Conservation (phyloP, 2,888 invertebrate genomes). For the Drosophila planitibia region DNA sequence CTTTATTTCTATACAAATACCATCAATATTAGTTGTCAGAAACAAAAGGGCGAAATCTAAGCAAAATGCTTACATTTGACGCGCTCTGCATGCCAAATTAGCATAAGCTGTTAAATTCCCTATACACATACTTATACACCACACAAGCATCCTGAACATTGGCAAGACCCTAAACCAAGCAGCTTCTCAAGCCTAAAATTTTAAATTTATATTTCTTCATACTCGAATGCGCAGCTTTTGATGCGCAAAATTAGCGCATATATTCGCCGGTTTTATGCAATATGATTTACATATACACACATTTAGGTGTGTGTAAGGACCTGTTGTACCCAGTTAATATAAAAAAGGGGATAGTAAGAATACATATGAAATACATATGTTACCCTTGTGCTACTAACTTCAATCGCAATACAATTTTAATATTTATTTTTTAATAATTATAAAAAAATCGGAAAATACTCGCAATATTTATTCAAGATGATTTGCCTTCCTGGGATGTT, state of each 20-base stretch:
- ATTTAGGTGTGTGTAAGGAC: neutral
- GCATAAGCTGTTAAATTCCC: slow-evolving; percentile 55
- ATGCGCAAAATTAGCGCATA: slow-evolving; percentile 73
- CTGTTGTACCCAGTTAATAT: neutral
- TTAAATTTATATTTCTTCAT: slow-evolving; percentile 61
- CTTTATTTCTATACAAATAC: slow-evolving; percentile 42
- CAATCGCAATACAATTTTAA: neutral
- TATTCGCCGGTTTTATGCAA: slow-evolving; percentile 42
- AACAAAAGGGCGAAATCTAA: slow-evolving; percentile 48
- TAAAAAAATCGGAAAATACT: neutral
- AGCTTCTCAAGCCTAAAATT: slow-evolving; percentile 32
- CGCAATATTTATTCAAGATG: neutral
- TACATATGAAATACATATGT: neutral
- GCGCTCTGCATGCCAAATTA: slow-evolving; percentile 67
- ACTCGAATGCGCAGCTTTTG: slow-evolving; percentile 70
- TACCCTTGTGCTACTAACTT: neutral
- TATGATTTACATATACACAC: slow-evolving; percentile 4
- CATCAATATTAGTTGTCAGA: slow-evolving; percentile 51
- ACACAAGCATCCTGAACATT: neutral
- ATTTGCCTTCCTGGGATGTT: neutral
- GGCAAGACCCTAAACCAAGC: neutral
- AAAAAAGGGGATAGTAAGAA: neutral
- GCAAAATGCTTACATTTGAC: slow-evolving; percentile 57
- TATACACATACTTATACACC: neutral
- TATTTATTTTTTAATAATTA: neutral